Evolutionary conservation across 2,888 invertebrate genomes (phyloP), one percentile per base, ranked within the genome.

Genomic region (Pseudococcus longispinus): DNA sequence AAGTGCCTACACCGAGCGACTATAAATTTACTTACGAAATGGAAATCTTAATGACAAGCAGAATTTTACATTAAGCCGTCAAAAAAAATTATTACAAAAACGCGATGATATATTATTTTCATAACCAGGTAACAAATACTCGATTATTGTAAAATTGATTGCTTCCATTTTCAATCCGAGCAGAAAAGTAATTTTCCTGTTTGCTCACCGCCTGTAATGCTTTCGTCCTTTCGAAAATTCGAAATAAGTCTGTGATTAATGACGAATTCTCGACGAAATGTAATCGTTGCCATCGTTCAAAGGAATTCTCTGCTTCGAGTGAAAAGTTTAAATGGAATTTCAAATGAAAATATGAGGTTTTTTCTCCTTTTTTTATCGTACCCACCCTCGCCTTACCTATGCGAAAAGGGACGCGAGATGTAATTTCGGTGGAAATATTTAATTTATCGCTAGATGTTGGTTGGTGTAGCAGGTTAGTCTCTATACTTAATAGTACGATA

Each of bases 51-150:
- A 85, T 65, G 85, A 85, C 85, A 70, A 74, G 77, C 77, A 80
- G 77, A 65, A 85, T 70, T 85, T 85, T 65, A 65, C 85, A 85
- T 85, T 85, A 85, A 85, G 70, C 70, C 65, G 70, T 85, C 85
- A 85, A 37, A 44, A 85, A 32, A 85, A 85, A 44, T 65, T 70
- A 23, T 65, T 85, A 44, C 44, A 44, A 51, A 29, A 74, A 60
- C 37, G n/a, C 60, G 42, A 85, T 85, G 85, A 85, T 85, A 85
- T 85, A 85, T 85, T 85, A 85, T 85, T 85, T 85, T 65, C 85
- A 85, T 85, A 85, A 85, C 85, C 85, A 85, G 85, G 85, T 85
- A 85, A 85, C 85, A 85, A 85, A 70, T 85, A 85, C 65, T 23
- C 85, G 85, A 70, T 85, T 84, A 84, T 84, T 85, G 74, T 37